These are phyloP conservation scores for Drosophila santomea DNA, from an alignment of 1,140 invertebrate species.

Conservation along the genomic window DNA sequence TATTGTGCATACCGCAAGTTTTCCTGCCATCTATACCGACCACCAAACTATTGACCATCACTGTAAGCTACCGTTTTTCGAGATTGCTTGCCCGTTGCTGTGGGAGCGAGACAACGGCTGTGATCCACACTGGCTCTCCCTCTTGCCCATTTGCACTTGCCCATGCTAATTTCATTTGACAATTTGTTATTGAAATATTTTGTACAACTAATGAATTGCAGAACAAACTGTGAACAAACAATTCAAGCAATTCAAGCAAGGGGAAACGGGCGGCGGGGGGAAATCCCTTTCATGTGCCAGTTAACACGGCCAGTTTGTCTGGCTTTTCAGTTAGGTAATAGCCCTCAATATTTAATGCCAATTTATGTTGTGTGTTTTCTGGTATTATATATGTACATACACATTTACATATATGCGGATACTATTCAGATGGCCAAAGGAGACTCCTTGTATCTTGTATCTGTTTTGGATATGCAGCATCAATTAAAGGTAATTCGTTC, in stretches of 20 bases:
- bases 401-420: background rate
- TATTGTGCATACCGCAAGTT: too few relatives aligned
- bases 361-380: conserved; percentile 70
- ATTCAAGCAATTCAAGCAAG: conserved; percentile 1
- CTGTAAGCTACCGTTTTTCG: background rate
- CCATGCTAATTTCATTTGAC: conserved; percentile 61
- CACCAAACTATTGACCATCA: background rate
- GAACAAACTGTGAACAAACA: conserved; percentile 47
- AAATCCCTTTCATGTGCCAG: conserved; percentile 24
- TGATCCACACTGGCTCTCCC: background rate
- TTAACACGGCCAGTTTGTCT: conserved; percentile 50
- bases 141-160: background rate
- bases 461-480: conserved; percentile 64
- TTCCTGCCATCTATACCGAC: too few relatives aligned
- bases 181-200: conserved; percentile 77
- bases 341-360: conserved; percentile 80
- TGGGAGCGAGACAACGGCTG: background rate
- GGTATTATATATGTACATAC: background rate
- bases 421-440: conserved; percentile 1
- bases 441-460: conserved; percentile 18
- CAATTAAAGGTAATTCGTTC: conserved; percentile 83
- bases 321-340: conserved; percentile 59
- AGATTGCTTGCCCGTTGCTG: background rate
- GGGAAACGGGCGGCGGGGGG: background rate
- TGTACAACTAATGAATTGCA: conserved; percentile 67